A percentile compares a stretch with the other conserved stretches of the same genome.
phyloP scores from a whole-genome alignment of 2,797 vertebrate species.

The Sitta carolinensis region DNA sequence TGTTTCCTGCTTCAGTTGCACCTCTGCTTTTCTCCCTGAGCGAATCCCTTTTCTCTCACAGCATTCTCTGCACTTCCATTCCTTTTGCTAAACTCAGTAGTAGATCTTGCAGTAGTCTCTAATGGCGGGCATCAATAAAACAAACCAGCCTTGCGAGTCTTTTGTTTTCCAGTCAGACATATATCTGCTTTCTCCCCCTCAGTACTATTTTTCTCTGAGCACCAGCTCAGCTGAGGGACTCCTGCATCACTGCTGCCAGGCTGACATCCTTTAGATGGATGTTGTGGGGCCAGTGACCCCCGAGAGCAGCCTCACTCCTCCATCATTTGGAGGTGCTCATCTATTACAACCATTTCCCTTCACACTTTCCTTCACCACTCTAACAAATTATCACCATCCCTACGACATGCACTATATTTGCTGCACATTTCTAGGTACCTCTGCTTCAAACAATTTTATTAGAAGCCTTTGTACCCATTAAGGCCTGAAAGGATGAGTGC shows the following conservation, averaged over 20 bases:
- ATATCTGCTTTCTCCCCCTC: conserved; percentile 27
- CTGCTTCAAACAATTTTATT: neutral
- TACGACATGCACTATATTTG: neutral
- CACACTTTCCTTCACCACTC: neutral
- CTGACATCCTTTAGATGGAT: neutral
- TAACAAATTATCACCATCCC: neutral
- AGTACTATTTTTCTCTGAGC: conserved; percentile 35
- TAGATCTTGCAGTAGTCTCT: conserved; percentile 44
- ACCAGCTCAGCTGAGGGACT: conserved; percentile 29
- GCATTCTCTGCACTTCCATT: neutral
- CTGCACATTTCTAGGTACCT: neutral
- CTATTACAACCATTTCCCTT: conserved; percentile 8
- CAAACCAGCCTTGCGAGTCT: conserved; percentile 26
- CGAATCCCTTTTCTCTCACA: neutral
- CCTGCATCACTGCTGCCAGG: conserved; percentile 27
- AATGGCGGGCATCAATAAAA: conserved; percentile 64
- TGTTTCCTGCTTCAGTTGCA: neutral
- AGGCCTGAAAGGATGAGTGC: conserved; percentile 20
- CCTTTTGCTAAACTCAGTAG: neutral
- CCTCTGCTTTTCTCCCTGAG: neutral
- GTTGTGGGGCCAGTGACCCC: neutral
- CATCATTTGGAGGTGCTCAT: neutral
- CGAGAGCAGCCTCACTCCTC: neutral
- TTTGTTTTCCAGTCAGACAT: conserved; percentile 45
- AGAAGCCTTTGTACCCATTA: conserved; percentile 10